Conservation (phyloP, 2,888 invertebrate species). For the Gastrophysa polygoni region DNA sequence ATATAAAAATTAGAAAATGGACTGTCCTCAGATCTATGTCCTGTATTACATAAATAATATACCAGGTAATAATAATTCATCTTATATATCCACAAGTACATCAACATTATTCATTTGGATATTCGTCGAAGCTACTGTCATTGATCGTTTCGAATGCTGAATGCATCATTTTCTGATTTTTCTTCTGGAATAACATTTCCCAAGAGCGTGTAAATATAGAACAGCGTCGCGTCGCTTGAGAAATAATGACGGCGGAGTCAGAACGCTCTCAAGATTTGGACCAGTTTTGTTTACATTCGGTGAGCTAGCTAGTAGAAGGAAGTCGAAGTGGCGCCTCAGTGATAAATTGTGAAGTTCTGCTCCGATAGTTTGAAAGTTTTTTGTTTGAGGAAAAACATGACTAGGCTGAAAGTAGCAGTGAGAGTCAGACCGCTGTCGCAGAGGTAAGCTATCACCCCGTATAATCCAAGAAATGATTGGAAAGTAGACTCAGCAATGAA, state of each 20-base stretch:
- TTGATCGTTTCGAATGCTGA: not conserved
- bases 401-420: conserved; percentile 67
- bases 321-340: conserved; percentile 5
- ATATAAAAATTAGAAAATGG: too few species aligned
- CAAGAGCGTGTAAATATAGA: conserved; percentile 25
- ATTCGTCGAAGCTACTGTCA: too few species aligned
- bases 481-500: too few species aligned
- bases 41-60: too few species aligned
- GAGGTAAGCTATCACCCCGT: too few species aligned
- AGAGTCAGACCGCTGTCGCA: conserved; percentile 69
- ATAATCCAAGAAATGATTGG: too few species aligned
- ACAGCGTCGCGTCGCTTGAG: conserved; percentile 22
- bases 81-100: too few species aligned
- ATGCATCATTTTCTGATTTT: conserved; percentile 18
- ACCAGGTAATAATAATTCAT: too few species aligned
- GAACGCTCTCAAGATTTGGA: conserved; percentile 9
- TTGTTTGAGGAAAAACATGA: conserved; percentile 20
- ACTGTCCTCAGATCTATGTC: too few species aligned
- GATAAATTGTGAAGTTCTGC: not conserved
- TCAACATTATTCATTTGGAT: too few species aligned
- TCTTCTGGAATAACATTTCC: conserved; percentile 20
- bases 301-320: not conserved
- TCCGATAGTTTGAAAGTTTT: too few species aligned
- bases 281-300: conserved; percentile 20
- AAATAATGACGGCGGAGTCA: conserved; percentile 16